Evolutionary conservation across 2,797 vertebrate genomes (phyloP).

Genomic region (Trematomus bernacchii): DNA sequence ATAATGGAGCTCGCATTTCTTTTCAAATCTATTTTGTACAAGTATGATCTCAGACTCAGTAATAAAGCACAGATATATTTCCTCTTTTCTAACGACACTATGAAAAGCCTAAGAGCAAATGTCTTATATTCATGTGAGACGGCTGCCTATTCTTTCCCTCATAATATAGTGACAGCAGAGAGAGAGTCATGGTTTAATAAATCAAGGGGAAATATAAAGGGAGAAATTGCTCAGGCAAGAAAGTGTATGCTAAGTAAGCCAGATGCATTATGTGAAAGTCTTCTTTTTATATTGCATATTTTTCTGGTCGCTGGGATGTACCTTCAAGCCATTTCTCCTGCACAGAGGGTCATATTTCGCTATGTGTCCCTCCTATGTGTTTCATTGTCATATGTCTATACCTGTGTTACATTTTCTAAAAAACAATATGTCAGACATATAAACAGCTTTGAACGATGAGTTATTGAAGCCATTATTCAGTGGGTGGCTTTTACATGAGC

Average conservation of each 20-base stretch:
- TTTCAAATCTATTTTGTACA: slow-evolving; percentile 22
- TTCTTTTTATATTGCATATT: slow-evolving; percentile 14
- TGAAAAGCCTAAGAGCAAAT: slow-evolving; percentile 28
- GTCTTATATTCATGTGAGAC: slow-evolving; percentile 19
- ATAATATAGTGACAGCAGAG: slow-evolving; percentile 23
- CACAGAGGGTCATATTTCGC: slow-evolving; percentile 13
- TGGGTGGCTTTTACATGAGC: background rate
- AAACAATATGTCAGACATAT: background rate
- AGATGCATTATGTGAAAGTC: slow-evolving; percentile 13
- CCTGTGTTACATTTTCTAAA: slow-evolving; percentile 20
- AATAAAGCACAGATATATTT: slow-evolving; percentile 42
- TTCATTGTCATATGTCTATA: slow-evolving; percentile 21
- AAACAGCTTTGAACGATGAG: background rate
- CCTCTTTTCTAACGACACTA: slow-evolving; percentile 7
- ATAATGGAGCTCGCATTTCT: background rate
- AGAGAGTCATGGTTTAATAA: slow-evolving; percentile 32
- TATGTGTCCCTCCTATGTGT: background rate
- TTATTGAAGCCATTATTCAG: background rate
- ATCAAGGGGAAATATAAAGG: slow-evolving; percentile 17
- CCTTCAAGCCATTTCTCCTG: slow-evolving; percentile 21
- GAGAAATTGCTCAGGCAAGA: slow-evolving; percentile 10
- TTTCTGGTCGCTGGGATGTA: slow-evolving; percentile 16
- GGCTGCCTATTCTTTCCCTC: slow-evolving; percentile 27
- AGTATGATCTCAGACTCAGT: slow-evolving; percentile 14
- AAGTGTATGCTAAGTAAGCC: slow-evolving; percentile 2